Evolutionary conservation across 2,113 vertebrate genomes (phyloP), one percentile per base, ranked within the genome.

Genomic region (Phalacrocorax pelagicus): DNA sequence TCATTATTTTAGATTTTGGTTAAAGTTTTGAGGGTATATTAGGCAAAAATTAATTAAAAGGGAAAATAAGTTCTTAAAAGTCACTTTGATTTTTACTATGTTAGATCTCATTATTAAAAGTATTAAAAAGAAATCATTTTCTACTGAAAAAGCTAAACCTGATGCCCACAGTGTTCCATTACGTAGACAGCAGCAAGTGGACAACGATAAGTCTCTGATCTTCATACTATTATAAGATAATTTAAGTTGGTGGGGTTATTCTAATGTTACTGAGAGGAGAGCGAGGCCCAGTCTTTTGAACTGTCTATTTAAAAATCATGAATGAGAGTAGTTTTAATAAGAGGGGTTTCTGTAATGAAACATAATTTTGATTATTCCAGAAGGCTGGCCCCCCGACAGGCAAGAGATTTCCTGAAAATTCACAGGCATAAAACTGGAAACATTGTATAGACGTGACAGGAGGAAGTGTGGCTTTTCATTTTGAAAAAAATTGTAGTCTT

Each of bases 1-100:
- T 96, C 71, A 88, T 95, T 97, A 92, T 88, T 91, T 92, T 58
- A 91, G 55, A 86, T 85, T 97, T 91, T 83, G 46, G 75, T 95
- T 46, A 73, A 95, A 96, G 51, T 96, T 86, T 95, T 83, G 52
- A 77, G 77, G 70, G 58, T 73, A 22, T 90, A 81, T 90, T 88
- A 81, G 57, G 16, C 57, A 55, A 80, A 85, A 90, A 74, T n/a
- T 40, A 85, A 90, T 96, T 58, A 85, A 90, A 94, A 84, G 49
- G 94, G 93, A 51, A 96, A 97, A 94, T 95, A 93, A 90, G n/a
- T 95, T 88, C 83, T 95, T 94, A 59, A 94, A 96, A 96, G 94
- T 90, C 81, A 15, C 90, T 96, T 94, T 96, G 90, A 96, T 95
- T 96, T 89, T 71, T 87, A 69, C 18, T 67, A 4, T 78, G 67